A percentile compares a stretch with the other conserved stretches of the same genome.
These are phyloP conservation scores for Onychomys torridus DNA, from an alignment of 2,797 vertebrate species.

Conservation along the genomic window DNA sequence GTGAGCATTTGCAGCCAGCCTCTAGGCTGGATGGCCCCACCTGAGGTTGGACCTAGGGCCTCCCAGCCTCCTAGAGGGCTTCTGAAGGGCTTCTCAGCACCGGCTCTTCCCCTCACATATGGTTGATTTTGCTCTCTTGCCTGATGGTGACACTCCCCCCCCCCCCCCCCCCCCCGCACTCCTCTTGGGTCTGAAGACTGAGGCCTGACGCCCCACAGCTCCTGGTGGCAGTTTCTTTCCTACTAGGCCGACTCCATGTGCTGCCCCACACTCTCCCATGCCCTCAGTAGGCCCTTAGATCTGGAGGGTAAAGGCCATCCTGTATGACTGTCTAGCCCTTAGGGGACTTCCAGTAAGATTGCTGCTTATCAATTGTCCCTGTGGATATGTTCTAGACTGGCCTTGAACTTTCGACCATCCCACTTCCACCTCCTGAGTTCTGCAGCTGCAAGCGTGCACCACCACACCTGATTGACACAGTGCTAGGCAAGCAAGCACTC, in stretches of 20 bases:
- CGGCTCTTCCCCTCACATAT: background rate
- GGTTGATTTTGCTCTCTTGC: background rate
- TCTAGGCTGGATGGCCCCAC: background rate
- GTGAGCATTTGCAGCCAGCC: background rate
- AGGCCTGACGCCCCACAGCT: background rate
- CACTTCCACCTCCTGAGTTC: background rate
- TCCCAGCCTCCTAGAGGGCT: background rate
- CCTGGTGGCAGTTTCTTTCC: background rate
- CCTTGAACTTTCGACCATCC: background rate
- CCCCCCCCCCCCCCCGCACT: no score
- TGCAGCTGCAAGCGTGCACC: background rate
- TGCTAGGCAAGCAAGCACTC: background rate
- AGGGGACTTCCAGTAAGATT: background rate
- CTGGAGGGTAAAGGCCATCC: background rate
- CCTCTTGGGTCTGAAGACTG: conserved; percentile 7
- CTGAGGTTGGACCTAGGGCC: background rate
- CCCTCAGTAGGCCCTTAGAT: background rate
- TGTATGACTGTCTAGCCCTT: background rate
- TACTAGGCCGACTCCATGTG: background rate
- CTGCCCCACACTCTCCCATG: background rate
- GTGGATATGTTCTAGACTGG: background rate
- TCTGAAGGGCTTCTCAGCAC: background rate
- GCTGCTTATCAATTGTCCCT: background rate
- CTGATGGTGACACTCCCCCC: background rate
- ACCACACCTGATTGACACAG: no score